Conservation (phyloP, 2,888 invertebrate species). For the Dicycla oo region DNA sequence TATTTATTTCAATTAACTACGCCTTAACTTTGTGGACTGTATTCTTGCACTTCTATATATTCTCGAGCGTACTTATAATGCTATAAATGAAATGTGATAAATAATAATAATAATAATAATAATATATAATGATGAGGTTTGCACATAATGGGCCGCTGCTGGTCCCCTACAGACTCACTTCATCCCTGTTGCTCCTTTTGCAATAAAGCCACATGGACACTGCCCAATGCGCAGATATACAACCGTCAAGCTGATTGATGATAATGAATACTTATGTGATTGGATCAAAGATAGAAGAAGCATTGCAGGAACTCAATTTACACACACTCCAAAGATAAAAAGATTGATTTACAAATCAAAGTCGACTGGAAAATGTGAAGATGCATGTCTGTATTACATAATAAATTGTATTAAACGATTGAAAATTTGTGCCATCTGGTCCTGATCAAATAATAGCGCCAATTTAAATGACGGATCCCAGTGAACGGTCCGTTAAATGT, state of each 20-base stretch:
- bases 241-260: neutral
- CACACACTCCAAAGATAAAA: neutral
- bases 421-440: slow-evolving; percentile 56
- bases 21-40: neutral
- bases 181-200: neutral
- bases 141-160: neutral
- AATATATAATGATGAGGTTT: neutral
- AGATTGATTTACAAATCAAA: neutral
- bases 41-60: neutral
- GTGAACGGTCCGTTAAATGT: slow-evolving; percentile 64
- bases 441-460: slow-evolving; percentile 65
- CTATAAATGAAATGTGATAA: neutral
- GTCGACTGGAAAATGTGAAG: neutral
- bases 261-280: neutral
- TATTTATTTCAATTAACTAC: slow-evolving; percentile 7
- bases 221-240: neutral
- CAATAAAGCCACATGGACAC: neutral
- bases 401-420: slow-evolving; percentile 32
- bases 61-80: neutral
- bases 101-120: too few relatives aligned
- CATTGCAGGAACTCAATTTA: neutral
- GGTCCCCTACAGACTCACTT: neutral
- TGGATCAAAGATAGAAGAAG: neutral
- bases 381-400: slow-evolving; percentile 6
- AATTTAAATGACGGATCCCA: slow-evolving; percentile 68